Evolutionary conservation across 2,797 vertebrate genomes (phyloP).

Genomic region (Myotis pilosus): DNA sequence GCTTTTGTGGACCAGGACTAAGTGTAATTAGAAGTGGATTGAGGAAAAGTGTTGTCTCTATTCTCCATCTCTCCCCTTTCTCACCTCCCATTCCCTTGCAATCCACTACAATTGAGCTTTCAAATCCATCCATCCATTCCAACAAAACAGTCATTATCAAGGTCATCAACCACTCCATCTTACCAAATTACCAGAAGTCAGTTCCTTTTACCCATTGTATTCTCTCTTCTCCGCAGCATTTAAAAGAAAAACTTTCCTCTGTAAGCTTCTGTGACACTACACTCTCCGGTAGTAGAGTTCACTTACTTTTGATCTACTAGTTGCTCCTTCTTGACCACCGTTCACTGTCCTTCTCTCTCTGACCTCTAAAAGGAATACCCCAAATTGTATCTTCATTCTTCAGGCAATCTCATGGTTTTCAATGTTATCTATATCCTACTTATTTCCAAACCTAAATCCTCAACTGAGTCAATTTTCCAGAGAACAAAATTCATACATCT

Average conservation of each 20-base stretch:
- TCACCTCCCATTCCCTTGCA: constrained; percentile 32
- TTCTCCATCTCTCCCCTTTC: constrained; percentile 40
- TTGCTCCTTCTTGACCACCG: background rate
- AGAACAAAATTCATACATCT: background rate
- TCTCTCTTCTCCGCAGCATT: background rate
- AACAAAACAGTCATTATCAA: constrained; percentile 54
- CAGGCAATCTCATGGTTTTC: background rate
- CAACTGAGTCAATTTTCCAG: background rate
- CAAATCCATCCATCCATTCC: constrained; percentile 30
- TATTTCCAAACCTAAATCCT: background rate
- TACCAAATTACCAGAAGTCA: constrained; percentile 47
- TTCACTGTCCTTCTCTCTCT: background rate
- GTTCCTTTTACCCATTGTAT: constrained; percentile 38
- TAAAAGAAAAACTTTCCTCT: background rate
- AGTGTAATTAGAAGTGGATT: constrained; percentile 59
- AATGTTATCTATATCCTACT: background rate
- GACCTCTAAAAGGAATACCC: background rate
- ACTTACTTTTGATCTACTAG: background rate
- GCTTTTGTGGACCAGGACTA: constrained; percentile 53
- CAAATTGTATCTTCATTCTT: background rate
- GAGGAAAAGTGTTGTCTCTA: constrained; percentile 48
- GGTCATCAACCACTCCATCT: constrained; percentile 53
- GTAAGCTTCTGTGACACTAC: background rate
- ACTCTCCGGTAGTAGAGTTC: background rate
- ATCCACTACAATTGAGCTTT: constrained; percentile 51